Evolutionary conservation across 2,113 vertebrate genomes (phyloP).

Genomic region (Miniopterus natalensis): DNA sequence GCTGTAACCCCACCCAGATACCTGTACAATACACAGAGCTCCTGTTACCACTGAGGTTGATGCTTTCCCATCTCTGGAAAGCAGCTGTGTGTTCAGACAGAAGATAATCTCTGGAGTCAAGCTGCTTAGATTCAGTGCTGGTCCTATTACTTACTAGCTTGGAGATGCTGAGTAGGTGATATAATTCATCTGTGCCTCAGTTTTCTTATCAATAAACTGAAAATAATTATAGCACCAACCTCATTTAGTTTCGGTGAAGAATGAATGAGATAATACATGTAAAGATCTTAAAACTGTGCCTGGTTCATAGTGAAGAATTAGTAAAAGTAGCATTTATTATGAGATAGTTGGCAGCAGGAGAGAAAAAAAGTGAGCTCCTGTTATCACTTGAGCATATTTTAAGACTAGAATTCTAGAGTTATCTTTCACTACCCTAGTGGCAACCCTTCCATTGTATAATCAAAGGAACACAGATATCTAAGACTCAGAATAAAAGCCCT

Average conservation of each 20-base stretch:
- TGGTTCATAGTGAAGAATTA: neutral
- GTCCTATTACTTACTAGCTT: neutral
- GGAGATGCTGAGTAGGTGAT: neutral
- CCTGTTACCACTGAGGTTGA: neutral
- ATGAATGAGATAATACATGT: neutral
- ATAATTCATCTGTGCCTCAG: neutral
- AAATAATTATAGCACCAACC: neutral
- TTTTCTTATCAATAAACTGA: constrained; percentile 31
- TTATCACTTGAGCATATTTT: neutral
- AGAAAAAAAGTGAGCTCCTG: neutral
- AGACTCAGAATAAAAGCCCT: neutral
- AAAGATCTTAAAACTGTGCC: neutral
- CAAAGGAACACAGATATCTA: neutral
- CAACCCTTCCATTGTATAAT: neutral
- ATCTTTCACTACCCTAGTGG: neutral
- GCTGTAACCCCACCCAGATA: neutral
- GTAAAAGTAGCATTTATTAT: constrained; percentile 8
- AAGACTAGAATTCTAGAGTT: neutral
- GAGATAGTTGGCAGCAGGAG: neutral
- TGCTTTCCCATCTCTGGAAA: neutral
- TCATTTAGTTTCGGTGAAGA: constrained; percentile 4
- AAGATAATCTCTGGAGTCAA: neutral
- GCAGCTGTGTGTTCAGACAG: neutral
- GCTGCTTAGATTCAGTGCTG: neutral
- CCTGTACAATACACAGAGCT: neutral